A percentile compares a stretch with the other conserved stretches of the same genome.
Evolutionary conservation across 2,888 invertebrate genomes (phyloP).

Genomic region (Latrodectus hesperus): DNA sequence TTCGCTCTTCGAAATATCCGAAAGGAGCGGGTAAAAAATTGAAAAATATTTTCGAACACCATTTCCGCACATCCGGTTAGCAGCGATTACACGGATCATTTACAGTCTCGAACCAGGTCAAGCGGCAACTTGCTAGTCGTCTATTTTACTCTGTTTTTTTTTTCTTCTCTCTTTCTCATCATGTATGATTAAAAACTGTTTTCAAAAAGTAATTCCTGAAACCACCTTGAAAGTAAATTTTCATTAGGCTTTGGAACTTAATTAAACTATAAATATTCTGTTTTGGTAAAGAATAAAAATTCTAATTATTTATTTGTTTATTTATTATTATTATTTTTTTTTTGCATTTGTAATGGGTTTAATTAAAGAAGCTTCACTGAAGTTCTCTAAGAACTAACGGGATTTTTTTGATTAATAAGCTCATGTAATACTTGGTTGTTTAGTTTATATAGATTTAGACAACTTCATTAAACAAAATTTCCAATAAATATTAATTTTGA

Average conservation of each 20-base stretch:
- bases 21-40: slow-evolving; percentile 24
- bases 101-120: slow-evolving; percentile 33
- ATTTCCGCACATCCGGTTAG: slow-evolving; percentile 48
- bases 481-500: no score
- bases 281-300: not conserved
- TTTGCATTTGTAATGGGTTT: not conserved
- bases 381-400: no score
- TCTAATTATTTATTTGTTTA: not conserved
- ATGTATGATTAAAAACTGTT: slow-evolving; percentile 42
- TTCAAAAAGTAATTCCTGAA: not conserved
- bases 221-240: slow-evolving; percentile 4
- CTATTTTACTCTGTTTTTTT: slow-evolving; percentile 4
- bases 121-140: slow-evolving; percentile 17
- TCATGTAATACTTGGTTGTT: no score
- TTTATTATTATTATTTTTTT: not conserved
- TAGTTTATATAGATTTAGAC: no score
- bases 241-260: not conserved
- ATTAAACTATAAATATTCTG: slow-evolving; percentile 2
- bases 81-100: slow-evolving; percentile 59
- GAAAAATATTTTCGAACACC: slow-evolving; percentile 37
- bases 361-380: not conserved
- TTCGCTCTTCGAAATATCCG: slow-evolving; percentile 8
- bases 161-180: slow-evolving; percentile 8
- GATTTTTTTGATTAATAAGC: no score
- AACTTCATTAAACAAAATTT: no score